phyloP scores from a whole-genome alignment of 2,888 invertebrate genomes.

The Drosophila ezoana region DNA sequence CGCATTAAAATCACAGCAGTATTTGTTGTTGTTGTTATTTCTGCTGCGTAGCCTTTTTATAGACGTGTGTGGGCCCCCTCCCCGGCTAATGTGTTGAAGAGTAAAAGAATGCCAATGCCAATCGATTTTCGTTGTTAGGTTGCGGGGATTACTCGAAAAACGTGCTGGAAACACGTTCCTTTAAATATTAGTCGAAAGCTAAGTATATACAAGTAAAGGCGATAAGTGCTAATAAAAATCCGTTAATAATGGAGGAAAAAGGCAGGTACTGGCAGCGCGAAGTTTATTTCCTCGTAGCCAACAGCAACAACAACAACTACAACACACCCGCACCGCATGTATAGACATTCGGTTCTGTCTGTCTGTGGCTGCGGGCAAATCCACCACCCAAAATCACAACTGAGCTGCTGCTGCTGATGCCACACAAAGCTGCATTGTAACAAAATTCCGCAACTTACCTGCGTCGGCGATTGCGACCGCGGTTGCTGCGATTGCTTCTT shows the following conservation, averaged over 20 bases:
- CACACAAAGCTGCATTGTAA: constrained; percentile 43
- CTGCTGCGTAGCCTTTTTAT: constrained; percentile 47
- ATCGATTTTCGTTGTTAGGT: constrained; percentile 69
- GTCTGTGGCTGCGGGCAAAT: constrained; percentile 50
- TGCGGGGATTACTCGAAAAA: constrained; percentile 64
- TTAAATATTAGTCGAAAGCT: constrained; percentile 25
- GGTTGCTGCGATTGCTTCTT: constrained; percentile 17
- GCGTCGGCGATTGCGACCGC: constrained; percentile 37
- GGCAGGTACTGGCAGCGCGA: neutral
- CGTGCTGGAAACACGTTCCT: constrained; percentile 24
- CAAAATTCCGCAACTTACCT: constrained; percentile 74
- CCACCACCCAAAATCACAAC: constrained; percentile 60
- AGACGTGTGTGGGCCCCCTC: constrained; percentile 30
- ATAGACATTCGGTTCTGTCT: constrained; percentile 57
- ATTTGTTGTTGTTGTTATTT: constrained; percentile 8
- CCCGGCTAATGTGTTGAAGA: constrained; percentile 11
- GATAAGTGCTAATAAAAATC: constrained; percentile 23
- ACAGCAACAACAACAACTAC: constrained; percentile 30
- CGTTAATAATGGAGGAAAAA: constrained; percentile 9
- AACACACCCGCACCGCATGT: constrained; percentile 36
- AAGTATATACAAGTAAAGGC: constrained; percentile 6
- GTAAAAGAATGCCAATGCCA: constrained; percentile 58
- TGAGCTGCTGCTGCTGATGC: constrained; percentile 27
- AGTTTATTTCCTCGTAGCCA: constrained; percentile 24
- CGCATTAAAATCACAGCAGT: constrained; percentile 36